Conservation (phyloP, 2,797 vertebrate genomes). For the Mastacembelus armatus region DNA sequence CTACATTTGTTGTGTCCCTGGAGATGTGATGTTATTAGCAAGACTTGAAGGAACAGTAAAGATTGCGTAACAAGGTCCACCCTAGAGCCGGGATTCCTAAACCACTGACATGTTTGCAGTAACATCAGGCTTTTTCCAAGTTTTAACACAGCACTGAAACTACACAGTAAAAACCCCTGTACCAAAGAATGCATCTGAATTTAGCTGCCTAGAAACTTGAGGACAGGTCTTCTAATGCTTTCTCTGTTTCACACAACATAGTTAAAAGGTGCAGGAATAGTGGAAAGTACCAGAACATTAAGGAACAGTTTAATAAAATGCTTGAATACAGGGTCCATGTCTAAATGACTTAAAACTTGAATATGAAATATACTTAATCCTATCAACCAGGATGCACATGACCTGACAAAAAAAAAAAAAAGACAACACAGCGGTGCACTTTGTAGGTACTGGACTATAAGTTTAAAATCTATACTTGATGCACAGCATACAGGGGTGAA, state of each 20-base stretch:
- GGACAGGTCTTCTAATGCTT: not conserved
- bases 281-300: not conserved
- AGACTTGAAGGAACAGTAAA: conserved; percentile 46
- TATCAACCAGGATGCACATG: not conserved
- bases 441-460: too few relatives aligned
- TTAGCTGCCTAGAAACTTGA: conserved; percentile 5
- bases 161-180: conserved; percentile 15
- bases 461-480: too few relatives aligned
- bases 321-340: not conserved
- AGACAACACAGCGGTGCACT: not conserved
- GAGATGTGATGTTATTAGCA: conserved; percentile 64
- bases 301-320: too few relatives aligned
- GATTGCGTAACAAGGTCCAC: conserved; percentile 61
- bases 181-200: not conserved
- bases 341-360: conserved; percentile 6
- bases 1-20: conserved; percentile 68
- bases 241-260: too few relatives aligned
- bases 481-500: too few relatives aligned
- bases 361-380: not conserved
- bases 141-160: conserved; percentile 30
- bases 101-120: conserved; percentile 63
- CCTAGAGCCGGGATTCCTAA: conserved; percentile 55
- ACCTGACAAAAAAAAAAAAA: not conserved
- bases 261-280: too few relatives aligned
- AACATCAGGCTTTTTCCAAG: conserved; percentile 56